phyloP scores from a whole-genome alignment of 2,113 vertebrate species.

The Megaptera novaeangliae region DNA sequence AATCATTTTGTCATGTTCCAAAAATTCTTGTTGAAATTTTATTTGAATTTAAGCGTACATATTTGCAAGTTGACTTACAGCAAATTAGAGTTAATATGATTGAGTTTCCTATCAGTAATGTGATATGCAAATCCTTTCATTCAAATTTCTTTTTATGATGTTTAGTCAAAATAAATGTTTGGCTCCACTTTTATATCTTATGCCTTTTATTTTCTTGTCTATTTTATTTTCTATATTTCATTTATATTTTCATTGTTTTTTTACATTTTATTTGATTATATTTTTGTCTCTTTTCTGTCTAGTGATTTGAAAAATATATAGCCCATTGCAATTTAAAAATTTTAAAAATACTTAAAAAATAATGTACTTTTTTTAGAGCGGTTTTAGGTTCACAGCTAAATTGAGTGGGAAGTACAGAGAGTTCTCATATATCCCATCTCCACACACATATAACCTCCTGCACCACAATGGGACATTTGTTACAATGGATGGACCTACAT shows the following conservation, averaged over 20 bases:
- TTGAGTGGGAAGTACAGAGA: neutral
- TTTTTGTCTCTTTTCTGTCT: neutral
- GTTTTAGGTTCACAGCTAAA: neutral
- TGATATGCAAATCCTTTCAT: neutral
- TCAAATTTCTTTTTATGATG: neutral
- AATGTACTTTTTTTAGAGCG: neutral
- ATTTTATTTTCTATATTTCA: neutral
- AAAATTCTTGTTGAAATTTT: neutral
- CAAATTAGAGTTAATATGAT: neutral
- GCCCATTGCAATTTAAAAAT: neutral
- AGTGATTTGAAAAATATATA: neutral
- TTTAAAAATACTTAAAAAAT: neutral
- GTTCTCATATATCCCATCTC: too few species aligned
- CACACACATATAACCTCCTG: neutral
- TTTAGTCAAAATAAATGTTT: neutral
- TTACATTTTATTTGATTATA: neutral
- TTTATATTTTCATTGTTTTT: neutral
- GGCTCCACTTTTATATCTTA: neutral
- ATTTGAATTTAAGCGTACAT: neutral
- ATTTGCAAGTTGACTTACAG: neutral
- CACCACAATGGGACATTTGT: neutral
- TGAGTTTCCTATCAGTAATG: neutral
- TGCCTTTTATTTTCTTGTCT: neutral
- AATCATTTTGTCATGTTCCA: neutral
- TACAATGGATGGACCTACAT: neutral